Conservation (phyloP, 2,113 vertebrate species). For the Macrotus californicus region DNA sequence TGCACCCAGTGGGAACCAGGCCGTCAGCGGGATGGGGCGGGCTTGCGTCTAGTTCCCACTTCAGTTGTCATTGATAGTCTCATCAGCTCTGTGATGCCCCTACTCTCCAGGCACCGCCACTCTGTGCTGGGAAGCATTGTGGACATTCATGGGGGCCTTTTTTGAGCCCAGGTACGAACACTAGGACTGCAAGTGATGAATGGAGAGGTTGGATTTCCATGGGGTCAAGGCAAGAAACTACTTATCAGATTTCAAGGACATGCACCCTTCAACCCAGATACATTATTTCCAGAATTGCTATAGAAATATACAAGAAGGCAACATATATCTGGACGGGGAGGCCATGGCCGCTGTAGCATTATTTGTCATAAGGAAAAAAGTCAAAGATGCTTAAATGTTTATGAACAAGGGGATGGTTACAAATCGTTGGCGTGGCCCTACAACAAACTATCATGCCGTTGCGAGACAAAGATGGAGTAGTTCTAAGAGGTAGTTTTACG, state of each 20-base stretch:
- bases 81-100: accelerated
- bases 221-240: not conserved
- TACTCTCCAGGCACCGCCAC: not conserved
- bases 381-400: not conserved
- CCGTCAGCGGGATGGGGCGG: accelerated
- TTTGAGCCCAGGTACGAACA: accelerated
- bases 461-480: not conserved
- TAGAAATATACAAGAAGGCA: not conserved
- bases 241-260: not conserved
- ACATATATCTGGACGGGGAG: not conserved
- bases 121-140: accelerated
- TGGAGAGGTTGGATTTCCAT: not conserved
- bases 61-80: accelerated
- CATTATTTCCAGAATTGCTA: not conserved
- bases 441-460: accelerated
- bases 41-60: not conserved
- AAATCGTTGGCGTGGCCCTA: not conserved
- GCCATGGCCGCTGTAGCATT: too few species aligned
- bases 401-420: too few species aligned
- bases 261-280: not conserved
- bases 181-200: not conserved
- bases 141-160: not conserved
- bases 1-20: not conserved
- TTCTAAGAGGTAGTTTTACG: not conserved
- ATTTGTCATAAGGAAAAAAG: not conserved